Base-by-base conservation (phyloP, 2,888 invertebrate genomes). In the Thysanoteuthis rhombus region DNA sequence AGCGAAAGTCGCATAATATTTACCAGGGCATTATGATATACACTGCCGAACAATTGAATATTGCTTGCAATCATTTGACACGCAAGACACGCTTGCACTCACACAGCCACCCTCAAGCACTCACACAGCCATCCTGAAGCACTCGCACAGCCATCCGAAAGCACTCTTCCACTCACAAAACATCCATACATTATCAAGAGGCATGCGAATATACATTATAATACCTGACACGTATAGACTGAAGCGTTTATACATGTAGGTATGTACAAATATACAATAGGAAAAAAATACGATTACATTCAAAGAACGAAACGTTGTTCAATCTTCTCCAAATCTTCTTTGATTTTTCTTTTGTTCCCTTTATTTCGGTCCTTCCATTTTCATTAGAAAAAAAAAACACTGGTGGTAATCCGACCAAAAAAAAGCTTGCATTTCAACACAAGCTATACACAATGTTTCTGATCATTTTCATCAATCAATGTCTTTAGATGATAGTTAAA, bases 11-110 rank as follows among this genome's bases (percentile, higher is more conserved):
- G 75, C 75, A 75, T 75, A 75, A 16, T 75, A 75, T 75, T 75
- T 75, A n/a, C 75, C 75, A 75, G 75, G n/a, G 75, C n/a, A 75
- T 75, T n/a, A 75, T 75, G n/a, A 75, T 75, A 75, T 75, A 75
- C 75, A 75, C 75, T 75, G n/a, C n/a, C 16, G 75, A 75, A 75
- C n/a, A n/a, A n/a, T n/a, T n/a, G 75, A 75, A 75, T 16, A n/a
- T 75, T n/a, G 4, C 75, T 75, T 75, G 75, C 75, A 75, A 16
- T n/a, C n/a, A 75, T n/a, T 0, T 75, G n/a, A 12, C 3, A 12
- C 10, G n/a, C 16, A n/a, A 1, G 10, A 4, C n/a, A 75, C 10
- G 75, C 75, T n/a, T 75, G 75, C 75, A 32, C 6, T n/a, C 75
- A 16, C 16, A n/a, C 16, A 75, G 3, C 0, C 75, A 12, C 19